Evolutionary conservation across 2,113 vertebrate genomes (phyloP).

Genomic region (Leucopternis melanops): DNA sequence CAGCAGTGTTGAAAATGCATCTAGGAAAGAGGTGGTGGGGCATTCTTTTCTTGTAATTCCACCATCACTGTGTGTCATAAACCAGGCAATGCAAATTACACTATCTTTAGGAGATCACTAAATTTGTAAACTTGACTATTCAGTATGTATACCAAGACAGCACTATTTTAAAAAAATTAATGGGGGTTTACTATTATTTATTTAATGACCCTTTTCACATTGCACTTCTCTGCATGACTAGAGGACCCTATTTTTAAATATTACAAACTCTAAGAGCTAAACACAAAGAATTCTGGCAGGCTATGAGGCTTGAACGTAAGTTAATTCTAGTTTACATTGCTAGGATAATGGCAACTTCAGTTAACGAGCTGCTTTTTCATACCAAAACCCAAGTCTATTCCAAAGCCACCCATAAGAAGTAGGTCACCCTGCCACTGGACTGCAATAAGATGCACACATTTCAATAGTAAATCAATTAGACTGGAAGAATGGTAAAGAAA

Average conservation of each 20-base stretch:
- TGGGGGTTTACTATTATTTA: not conserved
- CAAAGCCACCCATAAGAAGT: not conserved
- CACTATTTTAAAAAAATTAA: not conserved
- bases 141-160: not conserved
- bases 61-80: not conserved
- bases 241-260: not conserved
- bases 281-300: not conserved
- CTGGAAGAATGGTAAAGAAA: not conserved
- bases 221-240: not conserved
- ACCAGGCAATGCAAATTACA: not conserved
- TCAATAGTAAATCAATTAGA: not conserved
- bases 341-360: not conserved
- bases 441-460: not conserved
- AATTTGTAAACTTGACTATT: not conserved
- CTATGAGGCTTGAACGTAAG: accelerated
- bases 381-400: not conserved
- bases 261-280: not conserved
- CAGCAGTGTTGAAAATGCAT: not conserved
- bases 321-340: not conserved
- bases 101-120: not conserved
- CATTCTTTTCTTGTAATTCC: not conserved
- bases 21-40: not conserved
- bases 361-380: not conserved
- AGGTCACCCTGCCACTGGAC: not conserved
- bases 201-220: not conserved